Evolutionary conservation across 2,113 vertebrate species (phyloP), one percentile per base, ranked within the genome.

Genomic region (Silurus asotus): DNA sequence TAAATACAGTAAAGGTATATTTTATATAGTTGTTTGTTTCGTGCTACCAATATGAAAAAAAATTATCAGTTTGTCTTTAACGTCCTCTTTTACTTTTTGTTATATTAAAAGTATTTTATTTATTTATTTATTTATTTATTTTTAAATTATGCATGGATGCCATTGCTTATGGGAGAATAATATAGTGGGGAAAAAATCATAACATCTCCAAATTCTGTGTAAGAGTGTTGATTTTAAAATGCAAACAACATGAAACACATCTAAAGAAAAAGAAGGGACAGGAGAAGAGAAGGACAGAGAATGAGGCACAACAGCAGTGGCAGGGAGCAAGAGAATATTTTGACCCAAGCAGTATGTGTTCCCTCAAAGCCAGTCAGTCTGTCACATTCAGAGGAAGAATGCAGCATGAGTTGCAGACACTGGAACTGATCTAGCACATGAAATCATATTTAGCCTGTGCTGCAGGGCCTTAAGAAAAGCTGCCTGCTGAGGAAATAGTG

Each of bases 221-320:
- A 90, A 89, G 93, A 59, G 84, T 84, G 56, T 92, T 93, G 93
- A 93, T 94, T 93, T 92, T 91, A 93, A 90, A 93, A 93, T 90
- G 90, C 90, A 89, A 93, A 91, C 72, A 88, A 90, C 90, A 90
- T 90, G 91, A 88, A 90, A 90, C 89, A 87, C 37, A 90, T 90
- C 89, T 90, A 89, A 87, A 89, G 85, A 70, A 87, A 62, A 51
- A 87, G 74, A 79, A 74, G 69, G 64, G 76, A 82, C 14, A 6
- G 55, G n/a, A 23, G 65, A 51, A 55, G 45, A 58, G 56, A 9
- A 19, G 48, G 64, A 25, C 75, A 77, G 67, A 76, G 45, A 49
- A 25, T 2, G 17, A 74, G 67, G 23, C 74, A 55, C 2, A 25
- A n/a, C 74, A 86, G n/a, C 78, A 81, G 78, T 53, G 58, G 48